phyloP scores from a whole-genome alignment of 2,888 invertebrate genomes.

The Melieria crassipennis region DNA sequence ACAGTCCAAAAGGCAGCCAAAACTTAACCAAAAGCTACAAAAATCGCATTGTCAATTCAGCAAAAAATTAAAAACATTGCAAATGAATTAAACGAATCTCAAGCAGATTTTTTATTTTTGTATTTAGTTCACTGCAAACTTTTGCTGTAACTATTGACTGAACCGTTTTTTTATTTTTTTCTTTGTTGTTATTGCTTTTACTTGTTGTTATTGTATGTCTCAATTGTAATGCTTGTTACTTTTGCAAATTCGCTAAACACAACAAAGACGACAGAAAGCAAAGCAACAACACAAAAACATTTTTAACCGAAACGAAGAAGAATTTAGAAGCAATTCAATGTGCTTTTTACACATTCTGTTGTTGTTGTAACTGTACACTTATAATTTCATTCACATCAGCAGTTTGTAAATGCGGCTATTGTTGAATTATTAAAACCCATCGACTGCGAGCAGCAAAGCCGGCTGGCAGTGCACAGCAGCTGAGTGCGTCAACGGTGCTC shows the following conservation, averaged over 20 bases:
- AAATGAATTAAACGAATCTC: too few relatives aligned
- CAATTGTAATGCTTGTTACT: too few relatives aligned
- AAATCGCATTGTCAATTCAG: too few relatives aligned
- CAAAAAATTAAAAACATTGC: too few relatives aligned
- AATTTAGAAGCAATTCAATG: not conserved
- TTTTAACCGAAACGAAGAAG: too few relatives aligned
- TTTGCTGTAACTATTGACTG: conserved; percentile 1
- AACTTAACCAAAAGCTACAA: too few relatives aligned
- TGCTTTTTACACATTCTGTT: not conserved
- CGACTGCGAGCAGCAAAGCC: not conserved
- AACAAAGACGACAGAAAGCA: too few relatives aligned
- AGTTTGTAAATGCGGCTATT: conserved; percentile 17
- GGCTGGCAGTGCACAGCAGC: too few relatives aligned
- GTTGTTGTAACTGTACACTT: not conserved
- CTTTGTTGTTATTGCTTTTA: not conserved
- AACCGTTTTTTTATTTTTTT: not conserved
- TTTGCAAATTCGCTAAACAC: too few relatives aligned
- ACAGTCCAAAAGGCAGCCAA: too few relatives aligned
- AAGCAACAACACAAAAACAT: too few relatives aligned
- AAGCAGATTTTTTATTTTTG: not conserved
- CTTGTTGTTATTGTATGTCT: not conserved
- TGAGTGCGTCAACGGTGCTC: too few relatives aligned
- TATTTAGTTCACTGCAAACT: not conserved
- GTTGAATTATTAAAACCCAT: conserved; percentile 12
- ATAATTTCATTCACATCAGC: conserved; percentile 23